Base-by-base conservation (phyloP, 2,797 vertebrate genomes). In the Bovichtus variegatus region DNA sequence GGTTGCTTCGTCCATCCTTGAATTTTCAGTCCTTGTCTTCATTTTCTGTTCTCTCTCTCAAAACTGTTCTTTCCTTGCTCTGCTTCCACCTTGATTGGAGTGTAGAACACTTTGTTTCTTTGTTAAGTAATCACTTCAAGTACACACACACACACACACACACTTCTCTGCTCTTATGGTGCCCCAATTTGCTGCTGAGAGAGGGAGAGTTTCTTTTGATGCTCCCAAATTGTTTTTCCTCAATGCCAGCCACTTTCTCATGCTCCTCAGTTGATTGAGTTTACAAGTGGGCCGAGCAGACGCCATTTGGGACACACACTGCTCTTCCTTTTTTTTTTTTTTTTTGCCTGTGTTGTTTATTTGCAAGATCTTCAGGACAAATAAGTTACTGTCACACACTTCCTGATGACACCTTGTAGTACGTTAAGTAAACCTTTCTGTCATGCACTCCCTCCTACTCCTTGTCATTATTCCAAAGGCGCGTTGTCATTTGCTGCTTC, bases 401-500 rank as follows among this genome's bases (percentile, higher is more conserved):
- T 84, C 51, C 66, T 68, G 81, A 65, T 74, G 88, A 80, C 80
- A 77, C 72, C 71, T 71, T 76, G 80, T 85, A 80, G 76, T 75
- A 58, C 46, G 16, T 85, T 70, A 83, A 87, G 79, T 64, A 87
- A 89, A 91, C 81, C 76, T 73, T 64, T 81, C 78, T 71, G 82
- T 76, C 74, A 53, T 25, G 18, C 81, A 40, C 78, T 77, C 73
- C 46, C 61, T 71, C 43, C 41, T 81, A 78, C 67, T 62, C 78
- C 83, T 89, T 81, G 90, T 92, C 91, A 89, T 91, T 93, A 93
- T 94, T 92, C 91, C 81, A 87, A 92, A 93, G 89, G 71, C 90
- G 72, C 74, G 78, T 85, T 93, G 91, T 94, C 89, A 94, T 93
- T 92, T 91, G 87, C 89, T 88, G 88, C 91, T 92, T 94, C 93